Evolutionary conservation across 2,797 vertebrate species (phyloP), one percentile per base, ranked within the genome.

Genomic region (Tachyglossus aculeatus): DNA sequence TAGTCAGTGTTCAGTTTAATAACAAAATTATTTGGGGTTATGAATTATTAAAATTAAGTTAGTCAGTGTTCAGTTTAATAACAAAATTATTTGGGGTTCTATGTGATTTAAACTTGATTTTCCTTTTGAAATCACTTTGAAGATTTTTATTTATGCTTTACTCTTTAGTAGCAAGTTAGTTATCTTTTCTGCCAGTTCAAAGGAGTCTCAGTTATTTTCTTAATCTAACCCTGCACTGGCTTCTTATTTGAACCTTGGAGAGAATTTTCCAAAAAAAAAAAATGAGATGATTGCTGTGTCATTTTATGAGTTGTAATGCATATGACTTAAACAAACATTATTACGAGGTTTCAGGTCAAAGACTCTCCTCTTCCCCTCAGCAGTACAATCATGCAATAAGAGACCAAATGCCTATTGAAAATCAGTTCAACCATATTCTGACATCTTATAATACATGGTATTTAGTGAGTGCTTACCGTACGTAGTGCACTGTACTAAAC

Each of bases 31-130:
- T n/a, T n/a, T n/a, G n/a, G n/a, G n/a, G n/a, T n/a, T n/a, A n/a
- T n/a, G n/a, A n/a, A n/a, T n/a, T n/a, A n/a, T n/a, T n/a, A n/a
- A n/a, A 91, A 88, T 86, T 89, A 91, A 92, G 88, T 89, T 87
- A 88, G 83, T 31, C 36, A 78, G 0, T 89, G 78, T 83, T 91
- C 83, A 1, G 69, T 82, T 90, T 91, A 91, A 89, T 78, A 91
- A 86, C 78, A 86, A 86, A 90, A 86, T 81, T 68, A 51, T 78
- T 83, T 65, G 68, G 73, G 76, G 66, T 87, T 87, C 74, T 81
- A 74, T 74, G 80, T 68, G 86, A 68, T 71, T 57, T 78, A 71
- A 72, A 68, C 80, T 81, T 69, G 58, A 80, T 83, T 87, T 82
- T 86, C 61, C 85, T 59, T 73, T 78, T 87, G 77, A 87, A 89